These are phyloP conservation scores for Kuschelorhynchus macadamiae DNA, from an alignment of 2,888 invertebrate genomes.

Conservation along the genomic window DNA sequence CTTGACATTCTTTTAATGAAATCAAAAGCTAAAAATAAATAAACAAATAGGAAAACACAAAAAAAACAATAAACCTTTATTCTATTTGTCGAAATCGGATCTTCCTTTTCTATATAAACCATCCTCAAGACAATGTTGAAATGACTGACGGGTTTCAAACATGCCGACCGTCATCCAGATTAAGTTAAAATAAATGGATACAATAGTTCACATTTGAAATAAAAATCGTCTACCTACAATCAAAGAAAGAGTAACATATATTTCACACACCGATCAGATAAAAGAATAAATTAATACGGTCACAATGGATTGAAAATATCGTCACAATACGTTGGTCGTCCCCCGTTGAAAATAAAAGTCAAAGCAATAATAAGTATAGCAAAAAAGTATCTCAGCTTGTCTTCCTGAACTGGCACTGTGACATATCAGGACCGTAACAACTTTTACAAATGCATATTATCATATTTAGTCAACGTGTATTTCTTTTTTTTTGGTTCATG, in stretches of 20 bases:
- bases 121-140: no score
- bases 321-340: conserved; percentile 38
- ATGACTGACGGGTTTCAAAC: no score
- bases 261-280: conserved; percentile 40
- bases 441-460: no score
- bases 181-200: conserved; percentile 9
- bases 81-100: no score
- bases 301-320: conserved; percentile 34
- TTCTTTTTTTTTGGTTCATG: no score
- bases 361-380: conserved; percentile 39
- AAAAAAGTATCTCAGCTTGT: conserved; percentile 49
- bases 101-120: no score
- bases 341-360: conserved; percentile 40
- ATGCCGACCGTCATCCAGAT: not conserved
- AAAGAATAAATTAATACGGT: conserved; percentile 42
- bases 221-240: conserved; percentile 31
- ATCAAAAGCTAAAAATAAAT: no score
- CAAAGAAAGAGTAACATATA: conserved; percentile 34
- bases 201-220: conserved; percentile 14
- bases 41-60: no score
- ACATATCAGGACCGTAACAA: not conserved
- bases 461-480: no score
- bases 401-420: conserved; percentile 55
- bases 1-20: no score
- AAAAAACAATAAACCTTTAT: no score